Evolutionary conservation across 2,888 invertebrate genomes (phyloP).

Genomic region (Heteromyza rotundicornis): DNA sequence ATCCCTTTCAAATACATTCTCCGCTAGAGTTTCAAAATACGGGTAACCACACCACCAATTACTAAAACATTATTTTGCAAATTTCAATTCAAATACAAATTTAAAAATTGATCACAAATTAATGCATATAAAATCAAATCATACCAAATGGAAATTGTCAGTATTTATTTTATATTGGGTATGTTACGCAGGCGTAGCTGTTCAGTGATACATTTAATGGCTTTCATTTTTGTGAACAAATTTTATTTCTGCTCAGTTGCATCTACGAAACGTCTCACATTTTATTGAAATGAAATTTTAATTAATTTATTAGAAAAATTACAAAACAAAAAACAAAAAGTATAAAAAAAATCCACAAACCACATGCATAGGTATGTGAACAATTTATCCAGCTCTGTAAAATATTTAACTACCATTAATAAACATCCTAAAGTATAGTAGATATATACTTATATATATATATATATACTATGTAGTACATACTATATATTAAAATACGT

Average conservation of each 20-base stretch:
- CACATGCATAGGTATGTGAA: too few relatives aligned
- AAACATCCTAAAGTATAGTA: too few relatives aligned
- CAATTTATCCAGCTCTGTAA: slow-evolving; percentile 32
- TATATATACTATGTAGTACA: slow-evolving; percentile 1
- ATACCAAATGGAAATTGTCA: background rate
- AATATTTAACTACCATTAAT: slow-evolving; percentile 19
- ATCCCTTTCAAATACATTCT: too few relatives aligned
- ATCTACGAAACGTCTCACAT: background rate
- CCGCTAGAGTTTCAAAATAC: too few relatives aligned
- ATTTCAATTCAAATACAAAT: slow-evolving; percentile 21
- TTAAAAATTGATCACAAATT: slow-evolving; percentile 20
- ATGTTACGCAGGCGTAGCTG: too few relatives aligned
- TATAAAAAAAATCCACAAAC: too few relatives aligned
- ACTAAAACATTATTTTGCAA: too few relatives aligned
- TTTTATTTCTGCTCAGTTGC: too few relatives aligned
- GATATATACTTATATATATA: slow-evolving; percentile 11
- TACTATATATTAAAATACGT: slow-evolving; percentile 5
- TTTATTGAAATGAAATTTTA: background rate
- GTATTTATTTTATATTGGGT: background rate
- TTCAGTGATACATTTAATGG: too few relatives aligned
- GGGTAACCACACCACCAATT: too few relatives aligned
- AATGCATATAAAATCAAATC: background rate
- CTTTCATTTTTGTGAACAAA: too few relatives aligned
- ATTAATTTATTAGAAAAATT: slow-evolving; percentile 4
- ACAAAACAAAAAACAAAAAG: slow-evolving; percentile 20